A percentile compares a stretch with the other conserved stretches of the same genome.
Conservation (phyloP, 2,888 invertebrate genomes). For the Oasisia sp. region DNA sequence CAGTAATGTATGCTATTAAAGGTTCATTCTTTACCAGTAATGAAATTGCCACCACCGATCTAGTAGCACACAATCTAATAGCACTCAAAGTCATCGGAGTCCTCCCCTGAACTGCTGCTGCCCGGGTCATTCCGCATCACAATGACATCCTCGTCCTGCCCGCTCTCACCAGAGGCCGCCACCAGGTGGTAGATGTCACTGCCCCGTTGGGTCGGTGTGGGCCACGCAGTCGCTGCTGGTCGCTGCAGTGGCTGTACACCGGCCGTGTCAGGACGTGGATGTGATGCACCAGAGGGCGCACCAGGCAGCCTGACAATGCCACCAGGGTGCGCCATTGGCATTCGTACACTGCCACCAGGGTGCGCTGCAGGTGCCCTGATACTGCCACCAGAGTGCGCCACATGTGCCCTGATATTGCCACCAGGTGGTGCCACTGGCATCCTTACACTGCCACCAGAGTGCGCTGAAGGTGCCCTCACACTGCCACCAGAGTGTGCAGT, state of each 20-base stretch:
- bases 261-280: background rate
- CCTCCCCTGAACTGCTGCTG: background rate
- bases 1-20: too few relatives aligned
- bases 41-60: background rate
- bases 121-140: background rate
- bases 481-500: background rate
- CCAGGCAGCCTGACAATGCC: background rate
- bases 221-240: background rate
- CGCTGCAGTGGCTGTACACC: background rate
- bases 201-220: background rate
- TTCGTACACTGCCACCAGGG: background rate
- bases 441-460: background rate
- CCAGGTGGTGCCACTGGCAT: background rate
- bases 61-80: background rate
- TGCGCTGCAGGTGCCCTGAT: background rate
- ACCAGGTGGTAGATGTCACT: background rate
- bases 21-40: too few relatives aligned
- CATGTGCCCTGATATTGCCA: background rate
- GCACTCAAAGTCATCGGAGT: background rate
- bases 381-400: background rate
- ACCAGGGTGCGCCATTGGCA: background rate
- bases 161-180: background rate
- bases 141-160: background rate
- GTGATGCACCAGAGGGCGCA: background rate
- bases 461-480: background rate